Evolutionary conservation across 2,113 vertebrate genomes (phyloP), one percentile per base, ranked within the genome.

Genomic region (Callithrix jacchus): DNA sequence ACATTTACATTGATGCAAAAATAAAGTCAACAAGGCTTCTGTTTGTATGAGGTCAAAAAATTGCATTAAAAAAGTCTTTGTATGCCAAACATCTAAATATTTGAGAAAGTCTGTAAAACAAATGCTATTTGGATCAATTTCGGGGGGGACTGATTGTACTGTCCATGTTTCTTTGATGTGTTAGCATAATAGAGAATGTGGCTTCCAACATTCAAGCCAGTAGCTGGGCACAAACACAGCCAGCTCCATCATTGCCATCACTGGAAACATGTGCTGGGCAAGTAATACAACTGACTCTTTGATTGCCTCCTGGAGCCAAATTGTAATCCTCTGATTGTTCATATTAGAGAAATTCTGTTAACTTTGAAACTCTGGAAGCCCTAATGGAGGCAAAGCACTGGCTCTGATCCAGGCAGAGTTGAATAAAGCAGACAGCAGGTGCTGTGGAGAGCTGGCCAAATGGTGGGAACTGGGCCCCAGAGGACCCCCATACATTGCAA

Each of bases 311-410:
- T 73, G 42, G 32, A 97, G 93, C 92, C 98, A 97, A 97, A 90
- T 58, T 92, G n/a, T 93, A 95, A 97, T 94, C 89, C 92, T 96
- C 77, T 87, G 90, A 86, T 91, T 96, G 96, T 92, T 95, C 80
- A 12, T 54, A 64, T 95, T 97, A 97, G 92, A 54, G 91, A 93
- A 97, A 96, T 97, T 92, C 77, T 95, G 89, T 96, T 97, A 96
- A 97, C 87, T 97, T 87, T 90, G 90, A 95, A 95, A 92, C n/a
- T 90, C 84, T 95, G 85, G 76, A 94, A 90, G 54, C 66, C 58
- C 64, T 81, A 40, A 85, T 90, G 37, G 81, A 95, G 81, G 54
- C 81, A 52, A 85, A 77, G 20, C 61, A 17, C 14, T 96, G 93
- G 87, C 94, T 95, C 58, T 64, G 58, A 70, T 92, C 47, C 87